Conservation (phyloP, 2,113 vertebrate genomes). For the Gasterosteus aculeatus region DNA sequence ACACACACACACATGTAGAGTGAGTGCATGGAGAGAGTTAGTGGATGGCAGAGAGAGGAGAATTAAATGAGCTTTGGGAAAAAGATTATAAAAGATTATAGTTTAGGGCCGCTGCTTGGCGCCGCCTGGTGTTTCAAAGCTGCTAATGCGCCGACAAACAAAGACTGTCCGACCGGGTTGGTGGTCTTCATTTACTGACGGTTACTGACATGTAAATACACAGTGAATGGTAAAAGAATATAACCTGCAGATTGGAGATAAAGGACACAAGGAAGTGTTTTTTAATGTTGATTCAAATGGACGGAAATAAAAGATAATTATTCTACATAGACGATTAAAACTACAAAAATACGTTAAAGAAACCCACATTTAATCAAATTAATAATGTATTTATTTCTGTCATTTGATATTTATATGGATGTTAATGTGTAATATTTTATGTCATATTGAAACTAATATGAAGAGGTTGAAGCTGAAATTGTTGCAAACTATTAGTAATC, state of each 20-base stretch:
- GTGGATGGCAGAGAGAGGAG: background rate
- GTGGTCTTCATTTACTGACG: background rate
- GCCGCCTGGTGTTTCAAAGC: slow-evolving; percentile 31
- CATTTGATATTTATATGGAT: too few species aligned
- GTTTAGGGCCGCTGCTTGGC: slow-evolving; percentile 18
- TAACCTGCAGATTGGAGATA: background rate
- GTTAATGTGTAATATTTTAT: too few species aligned
- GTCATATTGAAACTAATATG: too few species aligned
- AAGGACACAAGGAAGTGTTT: background rate
- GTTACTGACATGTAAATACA: background rate
- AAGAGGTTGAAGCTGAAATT: background rate
- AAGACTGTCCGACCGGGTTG: too few species aligned
- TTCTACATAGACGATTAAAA: too few species aligned
- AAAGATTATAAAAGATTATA: slow-evolving; percentile 13
- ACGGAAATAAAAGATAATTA: background rate
- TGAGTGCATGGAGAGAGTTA: background rate
- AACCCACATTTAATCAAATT: too few species aligned
- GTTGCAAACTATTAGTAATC: background rate
- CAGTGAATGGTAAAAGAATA: background rate
- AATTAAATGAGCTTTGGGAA: slow-evolving; percentile 22
- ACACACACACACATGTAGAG: background rate
- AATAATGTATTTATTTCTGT: too few species aligned
- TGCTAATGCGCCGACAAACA: slow-evolving; percentile 1
- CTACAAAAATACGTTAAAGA: too few species aligned
- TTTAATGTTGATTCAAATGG: background rate